Percentiles rank a stretch among this genome's conserved stretches.
Conservation (phyloP, 92 coral and sea anemone species). For the Actinostola sp. region DNA sequence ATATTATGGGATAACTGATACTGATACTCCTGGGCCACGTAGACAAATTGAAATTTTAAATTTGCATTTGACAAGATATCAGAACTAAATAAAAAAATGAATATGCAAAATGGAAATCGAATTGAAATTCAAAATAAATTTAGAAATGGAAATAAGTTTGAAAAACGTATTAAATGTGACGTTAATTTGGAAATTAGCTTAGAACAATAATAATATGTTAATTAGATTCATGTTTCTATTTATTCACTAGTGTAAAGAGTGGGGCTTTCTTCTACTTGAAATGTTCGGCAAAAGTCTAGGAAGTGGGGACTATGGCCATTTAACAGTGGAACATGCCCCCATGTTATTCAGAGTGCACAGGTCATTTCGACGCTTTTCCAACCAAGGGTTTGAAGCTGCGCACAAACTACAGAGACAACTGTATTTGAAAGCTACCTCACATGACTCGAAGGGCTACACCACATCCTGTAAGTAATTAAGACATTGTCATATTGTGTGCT, state of each 20-base stretch:
- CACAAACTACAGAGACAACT: conserved; percentile 45
- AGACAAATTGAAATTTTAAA: too few species aligned
- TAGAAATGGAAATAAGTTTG: too few species aligned
- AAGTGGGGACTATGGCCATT: conserved; percentile 37
- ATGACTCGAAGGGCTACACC: conserved; percentile 23
- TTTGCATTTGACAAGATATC: too few species aligned
- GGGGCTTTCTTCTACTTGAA: conserved; percentile 38
- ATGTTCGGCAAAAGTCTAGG: conserved; percentile 29
- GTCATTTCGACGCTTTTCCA: conserved; percentile 21
- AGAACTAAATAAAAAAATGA: too few species aligned
- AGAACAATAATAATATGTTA: background rate
- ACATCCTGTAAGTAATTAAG: background rate
- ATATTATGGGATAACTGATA: too few species aligned
- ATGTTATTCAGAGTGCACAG: conserved; percentile 34
- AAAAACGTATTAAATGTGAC: too few species aligned
- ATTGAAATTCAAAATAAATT: too few species aligned
- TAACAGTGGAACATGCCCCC: conserved; percentile 36
- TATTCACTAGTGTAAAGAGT: conserved; percentile 22
- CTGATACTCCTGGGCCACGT: too few species aligned
- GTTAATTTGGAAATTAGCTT: too few species aligned
- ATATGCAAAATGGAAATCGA: too few species aligned
- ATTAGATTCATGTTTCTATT: background rate
- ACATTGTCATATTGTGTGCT: background rate
- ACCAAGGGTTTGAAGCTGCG: conserved; percentile 47
- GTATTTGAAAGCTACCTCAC: conserved; percentile 35